phyloP scores from a whole-genome alignment of 2,113 vertebrate genomes.

The Glaucidium brasilianum region DNA sequence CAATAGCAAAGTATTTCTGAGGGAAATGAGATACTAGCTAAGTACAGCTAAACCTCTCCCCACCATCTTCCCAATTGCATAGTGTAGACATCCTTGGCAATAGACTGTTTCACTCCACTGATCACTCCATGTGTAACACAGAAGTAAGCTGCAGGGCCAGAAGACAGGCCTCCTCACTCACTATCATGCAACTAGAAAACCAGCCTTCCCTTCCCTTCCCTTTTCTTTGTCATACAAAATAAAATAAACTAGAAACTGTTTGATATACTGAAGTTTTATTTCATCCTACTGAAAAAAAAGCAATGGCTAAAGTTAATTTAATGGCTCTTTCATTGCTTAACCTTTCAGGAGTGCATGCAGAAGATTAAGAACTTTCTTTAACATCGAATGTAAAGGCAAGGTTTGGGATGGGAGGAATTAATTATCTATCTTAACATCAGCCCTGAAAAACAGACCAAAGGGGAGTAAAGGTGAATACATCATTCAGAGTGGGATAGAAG shows the following conservation, averaged over 20 bases:
- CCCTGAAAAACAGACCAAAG: background rate
- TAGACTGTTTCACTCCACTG: background rate
- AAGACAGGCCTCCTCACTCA: background rate
- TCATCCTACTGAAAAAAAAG: background rate
- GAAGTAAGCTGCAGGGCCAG: background rate
- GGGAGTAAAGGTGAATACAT: background rate
- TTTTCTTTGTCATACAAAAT: background rate
- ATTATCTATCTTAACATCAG: conserved; percentile 5
- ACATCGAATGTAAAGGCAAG: too few relatives aligned
- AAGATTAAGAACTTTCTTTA: too few relatives aligned
- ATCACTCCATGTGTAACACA: background rate
- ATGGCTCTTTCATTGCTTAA: background rate
- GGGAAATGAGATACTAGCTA: background rate
- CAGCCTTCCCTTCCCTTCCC: background rate
- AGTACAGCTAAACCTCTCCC: background rate
- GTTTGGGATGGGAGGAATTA: background rate
- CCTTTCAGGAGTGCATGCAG: background rate
- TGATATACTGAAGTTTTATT: background rate
- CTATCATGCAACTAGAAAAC: background rate
- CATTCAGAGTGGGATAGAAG: background rate
- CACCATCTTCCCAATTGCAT: background rate
- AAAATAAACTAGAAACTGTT: background rate
- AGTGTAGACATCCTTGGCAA: background rate
- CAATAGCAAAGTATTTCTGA: background rate
- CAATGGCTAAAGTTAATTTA: background rate